phyloP scores from a whole-genome alignment of 2,797 vertebrate species.

The Anguilla pacifica region DNA sequence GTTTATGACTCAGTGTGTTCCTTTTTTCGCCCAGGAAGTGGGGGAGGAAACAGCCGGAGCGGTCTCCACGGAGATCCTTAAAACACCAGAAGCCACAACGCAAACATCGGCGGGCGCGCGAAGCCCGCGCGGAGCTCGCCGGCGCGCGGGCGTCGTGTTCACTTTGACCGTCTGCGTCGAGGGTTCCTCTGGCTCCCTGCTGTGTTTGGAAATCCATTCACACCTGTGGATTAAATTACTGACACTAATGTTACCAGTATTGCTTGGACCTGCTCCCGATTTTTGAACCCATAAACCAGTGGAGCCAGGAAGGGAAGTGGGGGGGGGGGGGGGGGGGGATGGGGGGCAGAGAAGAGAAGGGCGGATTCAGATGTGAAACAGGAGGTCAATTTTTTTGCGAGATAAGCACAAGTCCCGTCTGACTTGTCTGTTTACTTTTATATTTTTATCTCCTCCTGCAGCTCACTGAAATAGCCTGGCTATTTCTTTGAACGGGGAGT shows the following conservation, averaged over 20 bases:
- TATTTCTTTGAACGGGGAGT: not conserved
- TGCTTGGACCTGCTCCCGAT: slow-evolving; percentile 69
- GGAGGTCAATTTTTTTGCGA: slow-evolving; percentile 42
- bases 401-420: slow-evolving; percentile 48
- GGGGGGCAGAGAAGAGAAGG: slow-evolving; percentile 35
- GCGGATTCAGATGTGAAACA: slow-evolving; percentile 51
- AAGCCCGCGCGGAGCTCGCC: slow-evolving; percentile 63
- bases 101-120: slow-evolving; percentile 62
- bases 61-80: slow-evolving; percentile 54
- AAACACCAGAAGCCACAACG: slow-evolving; percentile 59
- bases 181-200: slow-evolving; percentile 61
- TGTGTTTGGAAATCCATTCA: slow-evolving; percentile 80
- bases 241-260: slow-evolving; percentile 75
- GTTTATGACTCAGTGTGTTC: slow-evolving; percentile 36
- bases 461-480: not conserved
- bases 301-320: no score
- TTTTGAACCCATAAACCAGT: slow-evolving; percentile 58
- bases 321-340: slow-evolving; percentile 49
- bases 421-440: slow-evolving; percentile 45
- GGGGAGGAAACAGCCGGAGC: slow-evolving; percentile 33
- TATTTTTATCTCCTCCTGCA: not conserved
- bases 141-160: slow-evolving; percentile 70
- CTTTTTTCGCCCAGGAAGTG: slow-evolving; percentile 57
- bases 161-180: slow-evolving; percentile 63
- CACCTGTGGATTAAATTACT: slow-evolving; percentile 80